Evolutionary conservation across 2,888 invertebrate genomes (phyloP).

Genomic region (Cremastobaeus sp.): DNA sequence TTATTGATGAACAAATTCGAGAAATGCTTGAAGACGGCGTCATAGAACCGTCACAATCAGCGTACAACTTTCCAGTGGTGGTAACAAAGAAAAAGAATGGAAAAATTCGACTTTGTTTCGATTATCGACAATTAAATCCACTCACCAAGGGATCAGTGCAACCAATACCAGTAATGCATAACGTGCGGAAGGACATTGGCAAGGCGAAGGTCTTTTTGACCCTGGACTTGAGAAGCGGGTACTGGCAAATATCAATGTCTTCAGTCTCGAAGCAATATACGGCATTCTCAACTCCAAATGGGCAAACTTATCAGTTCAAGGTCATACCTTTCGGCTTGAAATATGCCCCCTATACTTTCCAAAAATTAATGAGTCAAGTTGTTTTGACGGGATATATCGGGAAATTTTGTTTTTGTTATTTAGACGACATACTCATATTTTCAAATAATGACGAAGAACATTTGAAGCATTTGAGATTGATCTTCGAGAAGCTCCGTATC

Average conservation of each 20-base stretch:
- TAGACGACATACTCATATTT: too few relatives aligned
- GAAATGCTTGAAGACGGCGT: not conserved
- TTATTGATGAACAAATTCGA: not conserved
- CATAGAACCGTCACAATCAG: not conserved
- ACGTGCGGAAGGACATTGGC: constrained; percentile 55
- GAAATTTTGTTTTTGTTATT: not conserved
- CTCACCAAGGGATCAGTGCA: too few relatives aligned
- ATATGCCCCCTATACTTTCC: not conserved
- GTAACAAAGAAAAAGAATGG: not conserved
- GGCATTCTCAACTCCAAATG: not conserved
- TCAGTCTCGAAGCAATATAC: not conserved
- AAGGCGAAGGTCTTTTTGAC: constrained; percentile 64
- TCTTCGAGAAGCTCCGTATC: too few relatives aligned
- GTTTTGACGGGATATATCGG: not conserved
- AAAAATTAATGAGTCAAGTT: not conserved
- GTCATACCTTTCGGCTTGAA: not conserved
- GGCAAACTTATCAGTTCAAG: not conserved
- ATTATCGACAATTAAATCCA: not conserved
- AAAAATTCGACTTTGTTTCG: not conserved
- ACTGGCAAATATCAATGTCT: constrained; percentile 53
- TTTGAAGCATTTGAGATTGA: too few relatives aligned
- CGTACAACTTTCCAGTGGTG: not conserved
- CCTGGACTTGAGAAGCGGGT: constrained; percentile 48
- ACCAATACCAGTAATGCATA: too few relatives aligned
- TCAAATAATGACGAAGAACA: too few relatives aligned